A percentile compares a stretch with the other conserved stretches of the same genome.
Evolutionary conservation across 2,113 vertebrate species (phyloP).

Genomic region (Brachypodius melanocephalos): DNA sequence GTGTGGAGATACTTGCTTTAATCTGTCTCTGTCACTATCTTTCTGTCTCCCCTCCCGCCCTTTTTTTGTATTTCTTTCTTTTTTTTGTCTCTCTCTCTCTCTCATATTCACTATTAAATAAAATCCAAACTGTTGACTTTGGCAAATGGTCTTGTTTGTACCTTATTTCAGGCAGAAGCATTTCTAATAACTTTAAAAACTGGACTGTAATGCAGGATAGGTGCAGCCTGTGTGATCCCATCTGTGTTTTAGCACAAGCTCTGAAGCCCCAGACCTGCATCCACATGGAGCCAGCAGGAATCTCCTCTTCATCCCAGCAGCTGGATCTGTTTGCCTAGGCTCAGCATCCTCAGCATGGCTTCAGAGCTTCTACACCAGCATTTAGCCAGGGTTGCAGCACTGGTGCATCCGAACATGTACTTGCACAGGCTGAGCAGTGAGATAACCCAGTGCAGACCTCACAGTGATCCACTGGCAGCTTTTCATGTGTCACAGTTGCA

Average conservation of each 20-base stretch:
- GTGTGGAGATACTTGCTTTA: neutral
- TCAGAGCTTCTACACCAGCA: neutral
- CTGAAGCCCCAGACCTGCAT: neutral
- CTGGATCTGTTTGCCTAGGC: neutral
- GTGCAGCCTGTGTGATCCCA: neutral
- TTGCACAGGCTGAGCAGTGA: neutral
- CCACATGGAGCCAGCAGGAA: neutral
- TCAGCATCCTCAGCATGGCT: neutral
- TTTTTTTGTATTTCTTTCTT: neutral
- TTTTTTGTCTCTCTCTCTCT: too few relatives aligned
- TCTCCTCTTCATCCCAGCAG: neutral
- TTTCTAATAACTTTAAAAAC: neutral
- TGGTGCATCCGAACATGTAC: neutral
- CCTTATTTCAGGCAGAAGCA: neutral
- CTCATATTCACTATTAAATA: neutral
- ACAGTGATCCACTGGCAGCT: neutral
- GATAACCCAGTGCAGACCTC: neutral
- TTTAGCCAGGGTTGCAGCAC: neutral
- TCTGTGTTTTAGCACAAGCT: neutral
- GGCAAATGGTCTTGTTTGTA: rapidly evolving
- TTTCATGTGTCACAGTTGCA: neutral
- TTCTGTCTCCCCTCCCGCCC: neutral
- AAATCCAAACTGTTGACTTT: neutral
- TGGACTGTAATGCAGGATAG: too few relatives aligned
- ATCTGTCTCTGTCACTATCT: neutral